A percentile compares a stretch with the other conserved stretches of the same genome.
These are phyloP conservation scores for Plumapathes pennacea DNA, from an alignment of 92 coral and sea anemone species.

Conservation along the genomic window DNA sequence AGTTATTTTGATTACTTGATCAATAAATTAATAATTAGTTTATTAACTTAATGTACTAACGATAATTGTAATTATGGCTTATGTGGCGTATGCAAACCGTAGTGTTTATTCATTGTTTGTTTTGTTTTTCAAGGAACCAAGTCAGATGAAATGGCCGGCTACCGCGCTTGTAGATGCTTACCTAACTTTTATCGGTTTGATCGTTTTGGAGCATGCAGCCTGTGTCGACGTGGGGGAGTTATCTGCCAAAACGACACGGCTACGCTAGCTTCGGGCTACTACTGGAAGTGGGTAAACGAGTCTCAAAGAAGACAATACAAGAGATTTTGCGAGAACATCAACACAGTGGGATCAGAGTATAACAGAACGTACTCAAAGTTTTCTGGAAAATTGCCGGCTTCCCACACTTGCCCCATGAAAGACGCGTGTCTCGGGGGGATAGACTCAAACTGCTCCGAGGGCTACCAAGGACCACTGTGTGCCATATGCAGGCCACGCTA, in stretches of 20 bases:
- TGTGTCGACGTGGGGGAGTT: constrained; percentile 20
- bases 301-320: neutral
- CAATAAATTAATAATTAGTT: too few relatives aligned
- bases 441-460: constrained; percentile 20
- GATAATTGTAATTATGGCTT: too few relatives aligned
- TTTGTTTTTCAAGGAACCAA: too few relatives aligned
- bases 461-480: constrained; percentile 31
- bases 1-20: too few relatives aligned
- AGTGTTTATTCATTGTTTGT: too few relatives aligned
- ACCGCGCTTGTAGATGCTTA: constrained; percentile 12
- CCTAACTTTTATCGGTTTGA: constrained; percentile 30
- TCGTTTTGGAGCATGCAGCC: constrained; percentile 31
- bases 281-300: constrained; percentile 29
- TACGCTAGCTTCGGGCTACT: constrained; percentile 21
- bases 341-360: constrained; percentile 2
- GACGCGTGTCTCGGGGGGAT: constrained; percentile 27
- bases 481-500: constrained; percentile 13
- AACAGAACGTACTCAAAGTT: constrained; percentile 1
- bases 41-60: too few relatives aligned
- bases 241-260: constrained; percentile 29
- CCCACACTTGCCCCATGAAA: constrained; percentile 23
- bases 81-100: too few relatives aligned
- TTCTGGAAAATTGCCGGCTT: constrained; percentile 15
- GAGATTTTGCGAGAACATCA: constrained; percentile 14
- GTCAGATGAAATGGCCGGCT: neutral